Base-by-base conservation (phyloP, 2,797 vertebrate genomes). In the Propithecus perrieri region DNA sequence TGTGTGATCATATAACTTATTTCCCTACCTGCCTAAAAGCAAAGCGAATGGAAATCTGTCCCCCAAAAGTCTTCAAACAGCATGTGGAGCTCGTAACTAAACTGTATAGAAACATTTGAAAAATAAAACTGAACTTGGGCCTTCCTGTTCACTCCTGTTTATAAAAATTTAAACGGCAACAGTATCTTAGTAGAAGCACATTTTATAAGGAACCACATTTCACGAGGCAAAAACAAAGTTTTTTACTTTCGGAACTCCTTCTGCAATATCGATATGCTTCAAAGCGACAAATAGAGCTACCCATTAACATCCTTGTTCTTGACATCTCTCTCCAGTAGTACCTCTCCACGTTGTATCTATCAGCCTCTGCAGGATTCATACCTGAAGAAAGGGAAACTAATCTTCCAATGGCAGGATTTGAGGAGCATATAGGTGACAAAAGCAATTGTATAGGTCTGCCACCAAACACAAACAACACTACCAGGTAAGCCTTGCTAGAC, bases 351-450 rank as follows among this genome's bases (percentile, higher is more conserved):
- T 13, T 71, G 76, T 76, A 35, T 38, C 79, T 80, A 46, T 89
- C 75, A 65, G 96, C 86, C 55, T 69, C 59, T 55, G 2, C 71
- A 53, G 72, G 65, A 33, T 80, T 83, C 79, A 48, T 38, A 53
- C 50, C 69, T 22, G 80, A 91, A 26, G 28, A 18, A 6, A 79
- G 74, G 74, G 85, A 93, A 94, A 91, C 85, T 81, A 50, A 38
- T 91, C 48, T 79, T 35, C 46, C 61, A 24, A 50, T 13, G 61
- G 74, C 91, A 83, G 93, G 59, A 57, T 97, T 93, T 69, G 79
- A 96, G 95, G 93, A 85, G 67, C 85, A 75, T 43, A 28, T 3
- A 94, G 92, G 94, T 89, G 97, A 65, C 93, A 53, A 22, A 89
- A 94, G 88, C 95, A 85, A 41, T 50, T 26, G 71, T 94, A 11